Evolutionary conservation across 1,140 invertebrate species (phyloP), one percentile per base, ranked within the genome.

Genomic region (Cotesia glomerata): DNA sequence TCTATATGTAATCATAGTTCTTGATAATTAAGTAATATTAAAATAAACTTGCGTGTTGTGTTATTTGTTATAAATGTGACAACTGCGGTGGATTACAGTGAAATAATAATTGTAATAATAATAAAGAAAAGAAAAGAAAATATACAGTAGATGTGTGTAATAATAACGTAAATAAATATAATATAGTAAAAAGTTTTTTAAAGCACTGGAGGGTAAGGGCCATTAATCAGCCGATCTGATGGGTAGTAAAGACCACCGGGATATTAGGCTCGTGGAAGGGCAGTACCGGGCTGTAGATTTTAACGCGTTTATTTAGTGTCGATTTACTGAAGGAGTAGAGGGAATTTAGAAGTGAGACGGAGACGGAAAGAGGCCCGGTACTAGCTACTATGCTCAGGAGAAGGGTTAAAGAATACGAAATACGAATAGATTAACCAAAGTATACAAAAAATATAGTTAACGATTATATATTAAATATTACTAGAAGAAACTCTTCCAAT

Each of bases 181-280:
- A 26, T 26, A 26, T 26, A 26, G 34, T 51, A 7, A 63, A 36
- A 9, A 54, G n/a, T 45, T 45, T 45, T 45, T 45, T 9, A 45
- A 45, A 45, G 7, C 39, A 45, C 39, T 45, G 39, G 7, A 45
- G 39, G 39, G 39, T 11, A 56, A 54, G 36, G 36, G 35, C 13
- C 62, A n/a, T 18, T 45, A 9, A 11, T 45, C 39, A 11, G 39
- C 39, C 11, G 39, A 34, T n/a, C 69, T 39, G 65, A 74, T 70
- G 73, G 75, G 72, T 74, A 68, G 66, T 74, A 75, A 39, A 63
- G 32, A 62, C 70, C 73, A 69, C 67, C 70, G 70, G 67, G 45
- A 74, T n/a, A 73, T 26, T 51, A 59, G 13, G 72, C 11, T 69
- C 61, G 62, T 59, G 62, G 66, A 52, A 69, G 58, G 67, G 56